Base-by-base conservation (phyloP, 2,797 vertebrate genomes). In the Halcyon badia region DNA sequence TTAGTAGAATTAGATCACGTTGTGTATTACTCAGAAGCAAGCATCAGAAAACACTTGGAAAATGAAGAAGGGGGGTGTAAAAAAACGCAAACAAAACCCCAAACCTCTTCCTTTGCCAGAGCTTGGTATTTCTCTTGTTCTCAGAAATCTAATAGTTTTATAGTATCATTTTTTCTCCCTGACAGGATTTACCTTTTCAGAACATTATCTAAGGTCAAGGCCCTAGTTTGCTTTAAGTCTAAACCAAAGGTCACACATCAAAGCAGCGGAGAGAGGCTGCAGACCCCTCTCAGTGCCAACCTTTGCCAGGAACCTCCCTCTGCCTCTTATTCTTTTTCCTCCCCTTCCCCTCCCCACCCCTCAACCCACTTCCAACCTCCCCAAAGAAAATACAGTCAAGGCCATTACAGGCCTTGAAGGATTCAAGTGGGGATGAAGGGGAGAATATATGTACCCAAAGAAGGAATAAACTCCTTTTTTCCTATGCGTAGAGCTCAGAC, bases 171-270 rank as follows among this genome's bases (percentile, higher is more conserved):
- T 77, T 39, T 85, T 72, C 87, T 83, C 48, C 49, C 72, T 66
- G 41, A 35, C 1, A 68, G 69, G 49, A 94, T 68, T 93, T 86
- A 64, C 31, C 61, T 61, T 88, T 77, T 41, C 41, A 71, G 76
- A 87, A 41, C 31, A 41, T 49, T 88, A 88, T 39, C 69, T 61
- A 18, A 86, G 85, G 83, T 71, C 72, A 95, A 15, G 37, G 46
- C 22, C 44, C 41, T 71, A n/a, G 39, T 57, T 31, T 73, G 46
- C 18, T 60, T 75, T 1, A 7, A 89, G 69, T 14, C 14, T 44
- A 73, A 78, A 51, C 28, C 25, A 83, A 70, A 94, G 44, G 51
- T 65, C 79, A 87, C 65, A 75, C 20, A 94, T 76, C 61, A 91
- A 52, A 88, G 61, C 39, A 88, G 46, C 22, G 0, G 0, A 22